A percentile compares a stretch with the other conserved stretches of the same genome.
phyloP scores from a whole-genome alignment of 1,140 invertebrate species.

The Phenacoccus solenopsis region DNA sequence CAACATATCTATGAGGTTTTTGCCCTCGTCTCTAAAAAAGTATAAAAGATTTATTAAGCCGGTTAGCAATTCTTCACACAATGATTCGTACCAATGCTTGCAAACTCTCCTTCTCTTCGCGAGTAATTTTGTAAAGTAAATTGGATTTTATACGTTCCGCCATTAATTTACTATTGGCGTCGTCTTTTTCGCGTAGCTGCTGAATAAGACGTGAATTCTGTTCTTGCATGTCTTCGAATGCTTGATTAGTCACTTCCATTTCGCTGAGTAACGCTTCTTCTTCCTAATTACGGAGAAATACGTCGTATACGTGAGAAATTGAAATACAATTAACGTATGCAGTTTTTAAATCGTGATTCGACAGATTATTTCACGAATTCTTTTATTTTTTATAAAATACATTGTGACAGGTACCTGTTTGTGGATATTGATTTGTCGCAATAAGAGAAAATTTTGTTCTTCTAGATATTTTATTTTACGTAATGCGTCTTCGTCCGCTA shows the following conservation, averaged over 20 bases:
- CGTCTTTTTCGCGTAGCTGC: constrained; percentile 95
- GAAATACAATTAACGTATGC: not conserved
- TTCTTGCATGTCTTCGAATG: constrained; percentile 99
- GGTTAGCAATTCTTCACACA: no score
- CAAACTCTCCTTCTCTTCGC: constrained; percentile 85
- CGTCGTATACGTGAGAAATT: not conserved
- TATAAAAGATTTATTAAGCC: no score
- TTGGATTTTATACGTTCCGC: constrained; percentile 95
- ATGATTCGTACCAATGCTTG: constrained; percentile 59
- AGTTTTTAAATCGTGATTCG: not conserved
- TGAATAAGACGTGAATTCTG: constrained; percentile 93
- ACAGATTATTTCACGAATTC: no score
- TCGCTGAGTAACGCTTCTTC: constrained; percentile 95
- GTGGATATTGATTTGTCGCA: constrained; percentile 68
- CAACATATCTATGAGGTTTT: no score
- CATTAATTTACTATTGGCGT: constrained; percentile 99
- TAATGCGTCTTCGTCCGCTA: constrained; percentile 88
- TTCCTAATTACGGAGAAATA: constrained; percentile 45
- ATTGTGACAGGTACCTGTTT: constrained; percentile 49
- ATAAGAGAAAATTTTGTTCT: constrained; percentile 71
- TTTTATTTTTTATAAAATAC: not conserved
- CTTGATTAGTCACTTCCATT: constrained; percentile 98
- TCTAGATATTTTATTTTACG: constrained; percentile 91
- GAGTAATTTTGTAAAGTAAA: constrained; percentile 82
- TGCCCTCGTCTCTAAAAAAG: no score